Conservation (phyloP, 2,888 invertebrate genomes). For the Nephrotoma appendiculata region DNA sequence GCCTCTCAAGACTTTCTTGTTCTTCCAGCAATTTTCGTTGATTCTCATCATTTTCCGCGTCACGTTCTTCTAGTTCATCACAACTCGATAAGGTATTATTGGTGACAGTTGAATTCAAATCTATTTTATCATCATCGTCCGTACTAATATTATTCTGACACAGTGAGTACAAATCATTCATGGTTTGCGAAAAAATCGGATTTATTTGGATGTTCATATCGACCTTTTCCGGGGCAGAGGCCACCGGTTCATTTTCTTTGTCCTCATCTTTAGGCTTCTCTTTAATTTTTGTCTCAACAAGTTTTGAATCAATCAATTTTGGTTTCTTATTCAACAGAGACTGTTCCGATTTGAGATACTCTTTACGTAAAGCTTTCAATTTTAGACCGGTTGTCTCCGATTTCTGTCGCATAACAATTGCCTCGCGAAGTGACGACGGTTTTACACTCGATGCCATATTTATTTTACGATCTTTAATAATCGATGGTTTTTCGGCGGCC, state of each 20-base stretch:
- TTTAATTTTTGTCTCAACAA: background rate
- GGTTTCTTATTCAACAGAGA: slow-evolving; percentile 9
- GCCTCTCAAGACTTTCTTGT: slow-evolving; percentile 58
- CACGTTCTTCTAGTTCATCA: slow-evolving; percentile 40
- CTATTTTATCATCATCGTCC: slow-evolving; percentile 17
- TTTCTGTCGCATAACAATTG: slow-evolving; percentile 33
- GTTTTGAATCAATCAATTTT: background rate
- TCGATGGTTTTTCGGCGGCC: background rate
- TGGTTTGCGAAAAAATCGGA: slow-evolving; percentile 31
- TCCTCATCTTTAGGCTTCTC: slow-evolving; percentile 1
- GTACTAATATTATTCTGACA: background rate
- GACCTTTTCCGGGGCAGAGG: slow-evolving; percentile 19
- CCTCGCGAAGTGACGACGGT: background rate
- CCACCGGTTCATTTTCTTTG: background rate
- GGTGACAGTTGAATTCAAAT: slow-evolving; percentile 10
- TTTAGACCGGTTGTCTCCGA: slow-evolving; percentile 46
- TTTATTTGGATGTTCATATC: slow-evolving; percentile 33
- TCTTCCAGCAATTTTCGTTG: slow-evolving; percentile 60
- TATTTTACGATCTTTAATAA: slow-evolving; percentile 12
- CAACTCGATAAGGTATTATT: slow-evolving; percentile 23
- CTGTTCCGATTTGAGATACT: slow-evolving; percentile 31
- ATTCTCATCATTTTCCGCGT: slow-evolving; percentile 49
- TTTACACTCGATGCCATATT: slow-evolving; percentile 25
- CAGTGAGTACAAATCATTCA: slow-evolving; percentile 25
- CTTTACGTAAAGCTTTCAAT: slow-evolving; percentile 32